A percentile compares a stretch with the other conserved stretches of the same genome.
Conservation (phyloP, 2,113 vertebrate genomes). For the Atrichornis clamosus region DNA sequence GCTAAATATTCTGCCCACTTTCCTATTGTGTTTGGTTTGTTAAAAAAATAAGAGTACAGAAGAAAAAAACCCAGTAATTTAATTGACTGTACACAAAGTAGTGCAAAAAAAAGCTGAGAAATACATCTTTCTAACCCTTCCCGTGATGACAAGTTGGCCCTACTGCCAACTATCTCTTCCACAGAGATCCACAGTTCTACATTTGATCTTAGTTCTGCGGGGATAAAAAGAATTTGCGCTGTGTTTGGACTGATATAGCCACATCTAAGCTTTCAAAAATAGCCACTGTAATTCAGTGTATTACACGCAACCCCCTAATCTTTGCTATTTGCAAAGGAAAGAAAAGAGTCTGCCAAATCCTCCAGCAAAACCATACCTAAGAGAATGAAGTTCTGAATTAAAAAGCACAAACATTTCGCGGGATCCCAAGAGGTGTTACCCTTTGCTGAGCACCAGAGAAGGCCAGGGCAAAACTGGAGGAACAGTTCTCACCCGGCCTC, state of each 20-base stretch:
- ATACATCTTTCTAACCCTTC: neutral
- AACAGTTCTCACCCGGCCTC: neutral
- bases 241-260: neutral
- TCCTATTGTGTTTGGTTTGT: neutral
- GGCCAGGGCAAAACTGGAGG: neutral
- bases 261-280: neutral
- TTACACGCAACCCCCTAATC: neutral
- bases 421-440: neutral
- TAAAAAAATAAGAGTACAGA: neutral
- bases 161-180: neutral
- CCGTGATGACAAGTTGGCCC: fast-evolving
- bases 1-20: neutral
- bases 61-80: neutral
- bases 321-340: neutral
- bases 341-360: neutral
- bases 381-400: neutral
- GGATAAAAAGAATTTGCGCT: neutral
- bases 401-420: neutral
- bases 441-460: neutral
- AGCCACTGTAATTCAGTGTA: fast-evolving
- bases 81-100: neutral
- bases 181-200: neutral
- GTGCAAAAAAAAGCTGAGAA: neutral
- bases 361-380: neutral
- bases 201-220: neutral